Base-by-base conservation (phyloP, 2,888 invertebrate genomes). In the Exephanes ischioxanthus region DNA sequence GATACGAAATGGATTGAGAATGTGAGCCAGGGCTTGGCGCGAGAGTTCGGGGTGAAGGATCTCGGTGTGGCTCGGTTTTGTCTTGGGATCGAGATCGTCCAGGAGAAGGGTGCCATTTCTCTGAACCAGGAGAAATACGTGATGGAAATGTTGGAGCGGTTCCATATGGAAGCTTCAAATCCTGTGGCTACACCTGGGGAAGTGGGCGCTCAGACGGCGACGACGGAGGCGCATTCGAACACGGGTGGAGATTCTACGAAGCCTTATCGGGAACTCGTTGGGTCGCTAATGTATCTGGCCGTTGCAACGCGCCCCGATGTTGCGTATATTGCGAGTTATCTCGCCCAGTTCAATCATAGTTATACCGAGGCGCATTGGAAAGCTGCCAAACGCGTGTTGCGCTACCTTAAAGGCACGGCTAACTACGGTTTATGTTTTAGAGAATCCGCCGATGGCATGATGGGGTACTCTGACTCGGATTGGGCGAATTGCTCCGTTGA, bases 241-340 rank as follows among this genome's bases (percentile, higher is more conserved):
- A 26, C 6, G 19, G 19, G 4, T 7, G n/a, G 19, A 11, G 73
- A 37, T n/a, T 14, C 19, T 3, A 19, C 68, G 68, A 48, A 48
- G 22, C 84, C 85, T 11, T 86, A 84, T 75, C 77, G 80, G 14
- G 84, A 87, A 61, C 71, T 84, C 37, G 53, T 86, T 4, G 86
- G 86, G 6, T 77, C 83, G 1, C 33, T 87, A 22, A 84, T 87
- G 82, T 84, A 87, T 48, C 73, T 86, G 55, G 75, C 83, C 11
- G 70, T 80, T 26, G 73, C 78, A 14, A 87, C 86, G 0, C 75
- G 86, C 1, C 87, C 86, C 19, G 87, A 86, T 75, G 83, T 87
- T 11, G 78, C 83, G 11, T 78, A 83, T 51, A 79, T 81, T 9
- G 80, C 75, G 48, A 87, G 83, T 53, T 33, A 37, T 41, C 61